A percentile compares a stretch with the other conserved stretches of the same genome.
phyloP scores from a whole-genome alignment of 2,113 vertebrate species.

The Syngnathus scovelli region DNA sequence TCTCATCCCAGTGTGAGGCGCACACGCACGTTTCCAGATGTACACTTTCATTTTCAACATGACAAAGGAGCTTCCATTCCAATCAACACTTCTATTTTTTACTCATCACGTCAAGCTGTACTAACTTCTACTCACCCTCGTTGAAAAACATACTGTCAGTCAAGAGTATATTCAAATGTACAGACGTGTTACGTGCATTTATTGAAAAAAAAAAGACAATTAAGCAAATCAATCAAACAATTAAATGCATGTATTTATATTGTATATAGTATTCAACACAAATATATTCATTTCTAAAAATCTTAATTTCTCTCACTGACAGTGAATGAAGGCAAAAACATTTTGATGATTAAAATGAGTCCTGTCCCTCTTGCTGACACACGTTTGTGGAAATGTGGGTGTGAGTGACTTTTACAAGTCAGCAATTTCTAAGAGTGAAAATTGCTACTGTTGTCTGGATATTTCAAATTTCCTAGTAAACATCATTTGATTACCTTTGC shows the following conservation, averaged over 20 bases:
- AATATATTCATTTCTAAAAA: neutral
- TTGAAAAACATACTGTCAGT: neutral
- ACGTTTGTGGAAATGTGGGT: slow-evolving; percentile 17
- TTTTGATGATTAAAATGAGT: neutral
- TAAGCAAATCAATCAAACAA: too few relatives aligned
- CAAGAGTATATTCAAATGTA: too few relatives aligned
- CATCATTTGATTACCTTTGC: slow-evolving; percentile 30
- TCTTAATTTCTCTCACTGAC: neutral
- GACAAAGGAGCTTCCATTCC: slow-evolving; percentile 35
- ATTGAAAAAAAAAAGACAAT: too few relatives aligned
- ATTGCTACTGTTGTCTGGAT: slow-evolving; percentile 42
- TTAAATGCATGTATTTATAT: too few relatives aligned
- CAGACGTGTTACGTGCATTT: too few relatives aligned
- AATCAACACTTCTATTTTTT: slow-evolving; percentile 18
- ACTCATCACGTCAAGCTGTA: slow-evolving; percentile 1
- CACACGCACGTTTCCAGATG: slow-evolving; percentile 31
- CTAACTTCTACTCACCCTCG: neutral
- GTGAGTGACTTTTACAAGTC: slow-evolving; percentile 43
- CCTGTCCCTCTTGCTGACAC: slow-evolving; percentile 1
- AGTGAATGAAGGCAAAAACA: neutral
- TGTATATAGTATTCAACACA: too few relatives aligned
- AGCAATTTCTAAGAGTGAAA: slow-evolving; percentile 47
- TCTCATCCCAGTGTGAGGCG: slow-evolving; percentile 34
- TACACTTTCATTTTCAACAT: slow-evolving; percentile 49
- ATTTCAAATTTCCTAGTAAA: slow-evolving; percentile 54